A percentile compares a stretch with the other conserved stretches of the same genome.
Evolutionary conservation across 2,888 invertebrate species (phyloP).

Genomic region (Resseliella maxima): DNA sequence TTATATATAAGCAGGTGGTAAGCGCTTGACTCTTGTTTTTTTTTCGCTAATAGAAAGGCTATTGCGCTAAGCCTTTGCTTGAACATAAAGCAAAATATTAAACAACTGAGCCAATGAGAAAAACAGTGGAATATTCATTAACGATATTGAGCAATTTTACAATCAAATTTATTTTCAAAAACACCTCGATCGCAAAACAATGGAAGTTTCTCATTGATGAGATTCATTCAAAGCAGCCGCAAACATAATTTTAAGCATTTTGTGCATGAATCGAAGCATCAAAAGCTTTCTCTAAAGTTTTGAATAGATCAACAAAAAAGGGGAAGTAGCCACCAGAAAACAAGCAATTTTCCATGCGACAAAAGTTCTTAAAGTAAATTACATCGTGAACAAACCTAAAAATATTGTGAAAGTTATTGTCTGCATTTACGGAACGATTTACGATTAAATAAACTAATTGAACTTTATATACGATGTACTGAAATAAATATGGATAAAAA

Average conservation of each 20-base stretch:
- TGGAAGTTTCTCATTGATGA: slow-evolving; percentile 16
- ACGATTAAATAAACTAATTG: neutral
- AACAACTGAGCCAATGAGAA: neutral
- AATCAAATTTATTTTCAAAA: slow-evolving; percentile 49
- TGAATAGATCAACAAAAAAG: neutral
- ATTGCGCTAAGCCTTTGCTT: no score
- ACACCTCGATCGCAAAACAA: neutral
- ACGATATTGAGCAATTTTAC: slow-evolving; percentile 35
- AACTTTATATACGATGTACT: neutral
- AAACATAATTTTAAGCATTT: neutral
- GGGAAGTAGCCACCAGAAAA: neutral
- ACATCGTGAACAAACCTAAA: neutral
- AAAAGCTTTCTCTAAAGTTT: slow-evolving; percentile 27
- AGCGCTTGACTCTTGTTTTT: no score
- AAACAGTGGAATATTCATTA: slow-evolving; percentile 36
- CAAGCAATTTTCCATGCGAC: neutral
- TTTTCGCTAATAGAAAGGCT: no score
- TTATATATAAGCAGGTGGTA: neutral
- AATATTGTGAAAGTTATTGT: slow-evolving; percentile 20
- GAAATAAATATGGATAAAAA: neutral
- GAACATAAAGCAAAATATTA: no score
- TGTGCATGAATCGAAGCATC: neutral
- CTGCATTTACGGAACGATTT: neutral
- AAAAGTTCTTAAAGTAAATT: neutral
- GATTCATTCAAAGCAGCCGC: neutral